These are phyloP conservation scores for Drosophila carrolli DNA, from an alignment of 1,140 invertebrate species.

Conservation along the genomic window DNA sequence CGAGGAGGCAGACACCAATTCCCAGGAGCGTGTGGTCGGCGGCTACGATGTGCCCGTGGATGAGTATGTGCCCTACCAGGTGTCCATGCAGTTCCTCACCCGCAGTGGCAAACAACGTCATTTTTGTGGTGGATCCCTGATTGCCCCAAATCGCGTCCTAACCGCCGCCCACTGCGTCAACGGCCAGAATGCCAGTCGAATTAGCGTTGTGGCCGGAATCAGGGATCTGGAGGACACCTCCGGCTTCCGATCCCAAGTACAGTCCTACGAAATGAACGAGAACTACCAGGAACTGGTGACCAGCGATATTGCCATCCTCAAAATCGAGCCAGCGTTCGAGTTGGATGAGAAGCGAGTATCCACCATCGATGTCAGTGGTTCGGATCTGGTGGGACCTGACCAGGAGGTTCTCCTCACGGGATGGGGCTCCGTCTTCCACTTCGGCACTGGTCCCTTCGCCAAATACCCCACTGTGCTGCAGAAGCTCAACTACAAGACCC, in stretches of 20 bases:
- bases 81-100: slow-evolving; percentile 77
- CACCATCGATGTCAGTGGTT: slow-evolving; percentile 68
- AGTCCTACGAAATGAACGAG: slow-evolving; percentile 74
- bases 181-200: slow-evolving; percentile 75
- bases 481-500: slow-evolving; percentile 68
- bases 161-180: slow-evolving; percentile 86
- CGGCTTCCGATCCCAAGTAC: slow-evolving; percentile 73
- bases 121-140: slow-evolving; percentile 85
- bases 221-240: slow-evolving; percentile 74
- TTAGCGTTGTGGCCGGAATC: slow-evolving; percentile 85
- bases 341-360: slow-evolving; percentile 64
- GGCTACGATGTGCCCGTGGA: slow-evolving; percentile 70
- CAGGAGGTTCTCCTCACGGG: slow-evolving; percentile 70
- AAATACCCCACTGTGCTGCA: slow-evolving; percentile 72
- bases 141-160: slow-evolving; percentile 84
- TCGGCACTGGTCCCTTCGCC: slow-evolving; percentile 74
- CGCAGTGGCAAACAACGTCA: slow-evolving; percentile 66
- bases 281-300: slow-evolving; percentile 77
- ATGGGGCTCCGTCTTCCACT: slow-evolving; percentile 81
- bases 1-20: slow-evolving; percentile 53
- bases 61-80: slow-evolving; percentile 78
- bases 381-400: slow-evolving; percentile 61
- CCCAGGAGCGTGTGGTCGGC: slow-evolving; percentile 75
- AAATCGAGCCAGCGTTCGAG: slow-evolving; percentile 76
- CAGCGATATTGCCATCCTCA: slow-evolving; percentile 83